Evolutionary conservation across 53 echinoderm and acorn worm species (phyloP), one percentile per base, ranked within the genome.

Genomic region (Arbacia lixula): DNA sequence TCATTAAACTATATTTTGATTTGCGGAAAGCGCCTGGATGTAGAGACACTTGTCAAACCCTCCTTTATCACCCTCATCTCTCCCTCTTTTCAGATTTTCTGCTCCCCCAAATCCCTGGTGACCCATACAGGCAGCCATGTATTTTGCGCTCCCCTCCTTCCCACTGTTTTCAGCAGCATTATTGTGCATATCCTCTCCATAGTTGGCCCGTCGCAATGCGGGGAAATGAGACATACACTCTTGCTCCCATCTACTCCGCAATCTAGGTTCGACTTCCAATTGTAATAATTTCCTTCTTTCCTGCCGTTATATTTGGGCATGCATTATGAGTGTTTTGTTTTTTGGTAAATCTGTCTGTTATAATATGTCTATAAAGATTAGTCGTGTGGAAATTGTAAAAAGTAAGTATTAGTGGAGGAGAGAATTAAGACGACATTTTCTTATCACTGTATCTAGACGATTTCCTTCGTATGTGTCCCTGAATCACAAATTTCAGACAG

Each of bases 1-100:
- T 58, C 56, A 77, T 77, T 77, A 54, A 37, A 49, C 40, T 74
- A 11, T 77, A 56, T 77, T 53, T 77, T 77, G 36, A 49, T 77
- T 77, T 57, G 78, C 56, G 78, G 78, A 77, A 77, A 77, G 78
- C 78, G 40, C 55, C 58, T 77, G 78, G 78, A 55, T 77, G 78
- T 77, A 77, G 43, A 58, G 56, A 57, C 78, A 77, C 78, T 77
- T 77, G 78, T 77, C 57, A 56, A 39, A 41, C 38, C 78, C 78
- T 57, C 78, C 78, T 77, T 58, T 77, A 77, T 77, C 78, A 49
- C 78, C 78, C 39, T 58, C 60, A 77, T 77, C 78, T 57, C 29
- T 38, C 53, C 74, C 74, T 20, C 19, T 20, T 74, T 53, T 34
- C 53, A 51, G n/a, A 53, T 21, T 74, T 31, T 26, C 60, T 57